Conservation (phyloP, 2,888 invertebrate genomes). For the Arrhopalites spinosus region DNA sequence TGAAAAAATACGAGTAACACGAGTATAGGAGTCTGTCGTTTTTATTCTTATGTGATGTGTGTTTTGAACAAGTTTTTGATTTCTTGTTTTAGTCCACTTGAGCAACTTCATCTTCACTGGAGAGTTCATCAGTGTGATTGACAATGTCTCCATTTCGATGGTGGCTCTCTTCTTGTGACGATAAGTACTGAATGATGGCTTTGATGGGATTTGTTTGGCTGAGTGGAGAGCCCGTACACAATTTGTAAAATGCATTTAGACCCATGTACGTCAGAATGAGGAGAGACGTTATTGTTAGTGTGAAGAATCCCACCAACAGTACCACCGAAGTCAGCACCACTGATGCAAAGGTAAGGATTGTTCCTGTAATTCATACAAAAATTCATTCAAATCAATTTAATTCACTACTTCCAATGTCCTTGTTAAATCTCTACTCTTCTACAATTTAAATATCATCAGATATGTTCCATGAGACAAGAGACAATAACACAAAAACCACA, state of each 20-base stretch:
- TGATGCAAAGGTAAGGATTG: conserved; percentile 47
- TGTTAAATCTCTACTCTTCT: not conserved
- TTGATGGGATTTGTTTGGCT: conserved; percentile 22
- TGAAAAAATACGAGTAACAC: conserved; percentile 8
- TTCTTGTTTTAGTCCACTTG: not conserved
- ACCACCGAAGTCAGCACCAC: conserved; percentile 45
- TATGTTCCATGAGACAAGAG: not conserved
- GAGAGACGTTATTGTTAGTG: conserved; percentile 43
- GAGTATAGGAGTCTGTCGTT: conserved; percentile 1
- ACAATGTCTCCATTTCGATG: conserved; percentile 20
- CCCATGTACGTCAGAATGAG: conserved; percentile 44
- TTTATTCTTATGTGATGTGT: not conserved
- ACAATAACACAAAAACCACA: no score
- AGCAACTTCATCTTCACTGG: conserved; percentile 6
- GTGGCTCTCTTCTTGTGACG: not conserved
- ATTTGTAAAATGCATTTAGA: conserved; percentile 41
- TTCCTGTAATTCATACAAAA: conserved; percentile 37
- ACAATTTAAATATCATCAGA: not conserved
- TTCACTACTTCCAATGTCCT: not conserved
- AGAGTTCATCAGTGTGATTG: conserved; percentile 9
- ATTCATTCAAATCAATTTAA: not conserved
- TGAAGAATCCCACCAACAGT: conserved; percentile 45
- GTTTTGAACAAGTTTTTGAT: not conserved
- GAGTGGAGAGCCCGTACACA: conserved; percentile 23
- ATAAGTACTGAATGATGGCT: conserved; percentile 12